A percentile compares a stretch with the other conserved stretches of the same genome.
Evolutionary conservation across 2,888 invertebrate species (phyloP).

Genomic region (Tinea trinotella): DNA sequence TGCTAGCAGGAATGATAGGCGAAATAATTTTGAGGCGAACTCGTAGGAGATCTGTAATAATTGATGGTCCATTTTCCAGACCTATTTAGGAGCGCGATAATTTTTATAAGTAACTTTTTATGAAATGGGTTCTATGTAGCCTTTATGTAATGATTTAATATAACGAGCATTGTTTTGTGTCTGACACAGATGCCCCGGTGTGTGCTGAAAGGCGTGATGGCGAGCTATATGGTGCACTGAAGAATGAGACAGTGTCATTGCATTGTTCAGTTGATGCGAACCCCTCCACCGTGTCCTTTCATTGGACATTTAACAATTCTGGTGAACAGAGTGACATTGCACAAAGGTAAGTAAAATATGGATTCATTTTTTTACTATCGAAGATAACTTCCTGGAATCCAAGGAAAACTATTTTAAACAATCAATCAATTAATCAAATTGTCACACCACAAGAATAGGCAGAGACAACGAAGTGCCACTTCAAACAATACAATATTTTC

Average conservation of each 20-base stretch:
- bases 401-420: neutral
- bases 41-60: too few relatives aligned
- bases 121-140: too few relatives aligned
- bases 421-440: too few relatives aligned
- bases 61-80: too few relatives aligned
- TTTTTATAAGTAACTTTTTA: too few relatives aligned
- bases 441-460: too few relatives aligned
- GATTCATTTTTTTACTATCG: constrained; percentile 1
- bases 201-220: constrained; percentile 82
- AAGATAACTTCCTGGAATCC: constrained; percentile 4
- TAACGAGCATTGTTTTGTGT: neutral
- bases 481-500: neutral
- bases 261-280: constrained; percentile 92
- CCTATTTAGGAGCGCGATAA: too few relatives aligned
- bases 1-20: too few relatives aligned
- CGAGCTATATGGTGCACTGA: constrained; percentile 87
- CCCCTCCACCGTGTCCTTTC: constrained; percentile 87
- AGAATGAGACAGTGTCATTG: constrained; percentile 89
- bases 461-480: too few relatives aligned
- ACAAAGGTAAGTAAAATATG: constrained; percentile 63
- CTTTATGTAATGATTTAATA: neutral
- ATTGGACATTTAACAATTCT: constrained; percentile 95
- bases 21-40: too few relatives aligned
- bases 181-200: constrained; percentile 77
- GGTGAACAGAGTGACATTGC: constrained; percentile 88